These are phyloP conservation scores for Apodemia hepburni DNA, from an alignment of 2,888 invertebrate genomes.

Conservation along the genomic window DNA sequence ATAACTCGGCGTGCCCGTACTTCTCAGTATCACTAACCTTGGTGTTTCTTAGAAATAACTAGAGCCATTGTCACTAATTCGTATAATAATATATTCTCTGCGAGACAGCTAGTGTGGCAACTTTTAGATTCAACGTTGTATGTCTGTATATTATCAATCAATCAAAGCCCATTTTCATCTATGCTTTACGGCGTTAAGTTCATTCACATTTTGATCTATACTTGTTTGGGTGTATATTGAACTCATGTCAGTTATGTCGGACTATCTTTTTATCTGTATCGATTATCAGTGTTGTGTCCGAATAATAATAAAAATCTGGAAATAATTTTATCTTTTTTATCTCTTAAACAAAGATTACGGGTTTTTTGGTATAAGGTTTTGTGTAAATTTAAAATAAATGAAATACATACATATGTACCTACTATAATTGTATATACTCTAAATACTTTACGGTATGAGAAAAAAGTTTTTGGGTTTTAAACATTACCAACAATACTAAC, in stretches of 20 bases:
- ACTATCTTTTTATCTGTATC: not conserved
- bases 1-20: conserved; percentile 44
- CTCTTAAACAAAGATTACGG: no score
- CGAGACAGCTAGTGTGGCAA: conserved; percentile 37
- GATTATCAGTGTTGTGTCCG: not conserved
- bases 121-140: not conserved
- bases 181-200: conserved; percentile 39
- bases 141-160: not conserved
- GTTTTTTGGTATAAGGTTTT: no score
- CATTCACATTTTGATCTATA: conserved; percentile 61
- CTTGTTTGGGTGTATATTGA: not conserved
- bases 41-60: conserved; percentile 72
- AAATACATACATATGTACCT: no score
- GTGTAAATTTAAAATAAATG: no score
- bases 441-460: no score
- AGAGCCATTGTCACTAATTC: conserved; percentile 76
- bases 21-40: conserved; percentile 74
- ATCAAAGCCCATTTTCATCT: not conserved
- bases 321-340: no score
- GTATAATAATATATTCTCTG: conserved; percentile 63
- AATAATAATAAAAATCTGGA: not conserved
- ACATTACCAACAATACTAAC: no score
- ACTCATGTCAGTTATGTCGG: not conserved
- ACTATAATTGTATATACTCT: no score
- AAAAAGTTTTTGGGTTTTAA: no score